These are phyloP conservation scores for Grammomys dolichurus DNA, from an alignment of 2,113 vertebrate genomes.

Conservation along the genomic window DNA sequence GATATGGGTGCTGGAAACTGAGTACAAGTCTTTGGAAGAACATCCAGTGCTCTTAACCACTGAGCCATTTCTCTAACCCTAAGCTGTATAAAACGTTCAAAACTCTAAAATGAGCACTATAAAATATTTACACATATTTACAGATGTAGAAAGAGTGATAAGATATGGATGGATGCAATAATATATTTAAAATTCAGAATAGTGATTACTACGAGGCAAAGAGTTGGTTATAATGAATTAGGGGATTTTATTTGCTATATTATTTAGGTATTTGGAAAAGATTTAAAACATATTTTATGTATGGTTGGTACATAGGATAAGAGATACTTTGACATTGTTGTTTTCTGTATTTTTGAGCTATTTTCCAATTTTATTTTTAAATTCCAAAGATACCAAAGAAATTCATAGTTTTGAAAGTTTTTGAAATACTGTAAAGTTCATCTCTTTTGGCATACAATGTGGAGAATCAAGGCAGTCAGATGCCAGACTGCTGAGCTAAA, in stretches of 20 bases:
- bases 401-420: background rate
- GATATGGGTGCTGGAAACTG: background rate
- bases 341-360: background rate
- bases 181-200: background rate
- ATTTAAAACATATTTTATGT: background rate
- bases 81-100: background rate
- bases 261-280: background rate
- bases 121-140: background rate
- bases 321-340: background rate
- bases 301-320: background rate
- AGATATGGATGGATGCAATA: background rate
- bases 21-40: background rate
- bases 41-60: background rate
- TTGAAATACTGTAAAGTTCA: background rate
- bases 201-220: background rate
- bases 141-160: background rate
- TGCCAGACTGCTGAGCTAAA: background rate
- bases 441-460: background rate
- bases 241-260: background rate
- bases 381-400: background rate
- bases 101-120: background rate
- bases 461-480: background rate
- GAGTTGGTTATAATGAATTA: background rate
- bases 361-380: background rate
- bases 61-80: background rate